Percentiles rank a stretch among this genome's conserved stretches.
These are phyloP conservation scores for Elachura formosa DNA, from an alignment of 2,113 vertebrate genomes.

Conservation along the genomic window DNA sequence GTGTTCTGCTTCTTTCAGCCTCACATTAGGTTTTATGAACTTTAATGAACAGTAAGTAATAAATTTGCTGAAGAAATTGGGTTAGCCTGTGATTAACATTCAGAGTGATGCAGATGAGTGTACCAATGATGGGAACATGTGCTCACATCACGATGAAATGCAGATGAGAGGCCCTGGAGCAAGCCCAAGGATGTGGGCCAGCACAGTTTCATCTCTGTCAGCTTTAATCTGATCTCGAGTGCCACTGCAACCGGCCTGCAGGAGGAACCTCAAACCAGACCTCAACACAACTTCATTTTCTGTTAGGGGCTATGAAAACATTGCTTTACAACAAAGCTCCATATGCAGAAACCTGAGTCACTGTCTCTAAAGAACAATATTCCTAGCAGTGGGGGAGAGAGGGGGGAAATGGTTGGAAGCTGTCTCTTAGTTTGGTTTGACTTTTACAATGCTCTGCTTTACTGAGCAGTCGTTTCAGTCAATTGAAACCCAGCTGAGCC, in stretches of 20 bases:
- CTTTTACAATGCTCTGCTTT: background rate
- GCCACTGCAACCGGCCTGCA: constrained; percentile 11
- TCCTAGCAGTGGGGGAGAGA: constrained; percentile 9
- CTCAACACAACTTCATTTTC: background rate
- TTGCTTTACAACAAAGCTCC: background rate
- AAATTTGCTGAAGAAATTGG: constrained; percentile 74
- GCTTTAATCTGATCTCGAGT: constrained; percentile 73
- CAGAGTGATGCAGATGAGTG: constrained; percentile 71
- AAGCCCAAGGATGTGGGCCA: constrained; percentile 76
- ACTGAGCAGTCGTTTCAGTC: constrained; percentile 13
- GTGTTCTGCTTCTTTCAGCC: constrained; percentile 42
- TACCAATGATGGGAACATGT: constrained; percentile 74
- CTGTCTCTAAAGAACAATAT: background rate
- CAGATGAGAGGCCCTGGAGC: constrained; percentile 77
- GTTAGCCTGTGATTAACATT: constrained; percentile 79
- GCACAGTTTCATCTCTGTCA: constrained; percentile 76
- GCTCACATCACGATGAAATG: constrained; percentile 76
- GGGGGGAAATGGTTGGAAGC: background rate
- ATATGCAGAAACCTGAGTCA: background rate
- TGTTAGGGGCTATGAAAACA: constrained; percentile 10
- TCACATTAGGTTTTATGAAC: constrained; percentile 65
- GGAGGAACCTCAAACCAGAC: constrained; percentile 51
- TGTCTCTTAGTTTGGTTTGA: constrained; percentile 26
- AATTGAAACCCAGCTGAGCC: constrained; percentile 63
- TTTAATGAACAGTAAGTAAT: constrained; percentile 77